Evolutionary conservation across 2,888 invertebrate species (phyloP), one percentile per base, ranked within the genome.

Genomic region (Ornithoptera priamus): DNA sequence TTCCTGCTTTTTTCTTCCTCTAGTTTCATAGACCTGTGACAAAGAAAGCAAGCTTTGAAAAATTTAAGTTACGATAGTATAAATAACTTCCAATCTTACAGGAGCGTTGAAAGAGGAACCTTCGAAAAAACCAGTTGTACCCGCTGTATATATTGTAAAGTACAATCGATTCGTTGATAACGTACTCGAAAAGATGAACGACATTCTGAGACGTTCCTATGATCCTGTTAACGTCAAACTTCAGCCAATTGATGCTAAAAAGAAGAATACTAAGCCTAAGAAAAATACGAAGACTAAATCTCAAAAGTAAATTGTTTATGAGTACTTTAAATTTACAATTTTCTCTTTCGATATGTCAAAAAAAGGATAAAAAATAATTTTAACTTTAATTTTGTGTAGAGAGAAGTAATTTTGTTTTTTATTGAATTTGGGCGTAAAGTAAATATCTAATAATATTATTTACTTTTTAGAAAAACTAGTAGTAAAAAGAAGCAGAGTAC

Each of bases 121-220:
- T 10, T 75, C 84, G 53, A 88, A 88, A 77, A 88, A 86, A 71
- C 86, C 84, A 59, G 75, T 82, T 53, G 92, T 96, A 74, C 95
- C 97, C 56, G 94, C 96, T 15, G 93, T 95, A 72, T 95, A 96
- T 89, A 95, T 96, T 50, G 94, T 95, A 65, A 97, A 97, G 81
- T 97, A 97, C 92, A 97, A 97, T 88, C 94, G 95, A 75, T 97
- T 97, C 85, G 96, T 97, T 69, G 97, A 97, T 88, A 96, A 95
- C 77, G 96, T 97, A 75, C 93, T 97, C 74, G 95, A 95, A 70
- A 94, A 96, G 77, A 97, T 97, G 89, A 97, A 97, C 88, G 95
- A 95, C 76, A 96, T 97, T 71, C 89, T 97, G 74, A 94, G 95
- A 64, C 94, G 94, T 74, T 96, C 96, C 65, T 97, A 97, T 86